Conservation (phyloP, 2,797 vertebrate genomes). For the Diceros bicornis region DNA sequence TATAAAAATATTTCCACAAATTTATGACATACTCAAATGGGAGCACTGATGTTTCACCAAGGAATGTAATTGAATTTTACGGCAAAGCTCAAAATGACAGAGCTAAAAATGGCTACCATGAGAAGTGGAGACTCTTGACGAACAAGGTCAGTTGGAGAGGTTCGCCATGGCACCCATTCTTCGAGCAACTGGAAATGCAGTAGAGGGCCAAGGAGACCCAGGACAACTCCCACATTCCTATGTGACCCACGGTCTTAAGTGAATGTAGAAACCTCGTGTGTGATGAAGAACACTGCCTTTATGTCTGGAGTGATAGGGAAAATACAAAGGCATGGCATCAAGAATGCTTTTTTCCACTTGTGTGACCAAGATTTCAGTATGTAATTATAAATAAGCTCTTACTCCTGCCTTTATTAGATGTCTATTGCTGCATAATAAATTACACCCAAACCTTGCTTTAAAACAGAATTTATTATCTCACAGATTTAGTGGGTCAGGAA, state of each 20-base stretch:
- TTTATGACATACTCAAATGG: constrained; percentile 48
- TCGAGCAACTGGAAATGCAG: not conserved
- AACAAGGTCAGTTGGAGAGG: not conserved
- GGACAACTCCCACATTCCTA: not conserved
- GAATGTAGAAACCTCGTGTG: not conserved
- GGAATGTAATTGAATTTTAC: not conserved
- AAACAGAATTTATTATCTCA: not conserved
- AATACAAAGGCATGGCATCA: not conserved
- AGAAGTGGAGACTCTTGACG: not conserved
- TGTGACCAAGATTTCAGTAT: not conserved
- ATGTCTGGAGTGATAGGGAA: not conserved
- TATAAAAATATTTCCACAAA: constrained; percentile 20
- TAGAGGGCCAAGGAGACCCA: not conserved
- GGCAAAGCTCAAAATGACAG: constrained; percentile 21
- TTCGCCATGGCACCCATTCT: not conserved
- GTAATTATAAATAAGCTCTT: not conserved
- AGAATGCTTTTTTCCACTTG: not conserved
- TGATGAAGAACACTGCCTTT: not conserved
- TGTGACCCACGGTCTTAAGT: not conserved
- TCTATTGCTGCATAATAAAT: not conserved
- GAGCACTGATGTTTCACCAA: not conserved
- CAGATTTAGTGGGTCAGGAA: not conserved
- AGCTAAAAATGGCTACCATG: not conserved
- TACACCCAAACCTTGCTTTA: not conserved
- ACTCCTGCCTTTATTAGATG: not conserved